A percentile compares a stretch with the other conserved stretches of the same genome.
These are phyloP conservation scores for Petrocephalus microphthalmus DNA, from an alignment of 2,113 vertebrate species.

Conservation along the genomic window DNA sequence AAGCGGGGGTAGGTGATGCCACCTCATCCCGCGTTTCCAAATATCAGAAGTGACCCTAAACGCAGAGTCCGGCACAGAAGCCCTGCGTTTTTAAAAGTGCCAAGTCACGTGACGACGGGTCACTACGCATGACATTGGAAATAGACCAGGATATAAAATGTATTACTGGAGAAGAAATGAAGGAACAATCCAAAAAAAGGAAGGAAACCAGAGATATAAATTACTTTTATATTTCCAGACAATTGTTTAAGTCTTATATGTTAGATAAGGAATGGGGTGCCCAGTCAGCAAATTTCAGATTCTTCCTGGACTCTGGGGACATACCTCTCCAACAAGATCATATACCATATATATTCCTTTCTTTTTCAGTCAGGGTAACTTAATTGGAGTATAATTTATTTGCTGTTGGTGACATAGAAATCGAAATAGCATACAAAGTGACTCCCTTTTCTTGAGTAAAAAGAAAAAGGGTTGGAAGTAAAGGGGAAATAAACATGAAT, in stretches of 20 bases:
- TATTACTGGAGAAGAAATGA: neutral
- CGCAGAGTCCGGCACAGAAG: neutral
- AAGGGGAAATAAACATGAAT: neutral
- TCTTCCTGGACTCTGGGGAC: neutral
- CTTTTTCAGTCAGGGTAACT: neutral
- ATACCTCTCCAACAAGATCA: neutral
- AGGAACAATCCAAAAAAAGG: neutral
- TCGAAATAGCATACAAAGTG: neutral
- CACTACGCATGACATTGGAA: neutral
- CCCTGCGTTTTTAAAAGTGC: neutral
- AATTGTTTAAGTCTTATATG: neutral
- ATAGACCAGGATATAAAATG: neutral
- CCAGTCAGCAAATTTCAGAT: neutral
- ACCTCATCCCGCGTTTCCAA: neutral
- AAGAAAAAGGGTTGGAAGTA: neutral
- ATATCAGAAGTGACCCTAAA: neutral
- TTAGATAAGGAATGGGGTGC: neutral
- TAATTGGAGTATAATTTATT: constrained; percentile 5
- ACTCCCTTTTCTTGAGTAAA: neutral
- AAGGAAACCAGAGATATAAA: neutral
- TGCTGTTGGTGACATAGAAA: neutral
- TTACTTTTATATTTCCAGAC: neutral
- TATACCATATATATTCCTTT: neutral
- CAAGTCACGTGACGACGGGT: neutral
- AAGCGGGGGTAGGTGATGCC: neutral